Base-by-base conservation (phyloP, 2,797 vertebrate genomes). In the Sebastolobus alascanus region DNA sequence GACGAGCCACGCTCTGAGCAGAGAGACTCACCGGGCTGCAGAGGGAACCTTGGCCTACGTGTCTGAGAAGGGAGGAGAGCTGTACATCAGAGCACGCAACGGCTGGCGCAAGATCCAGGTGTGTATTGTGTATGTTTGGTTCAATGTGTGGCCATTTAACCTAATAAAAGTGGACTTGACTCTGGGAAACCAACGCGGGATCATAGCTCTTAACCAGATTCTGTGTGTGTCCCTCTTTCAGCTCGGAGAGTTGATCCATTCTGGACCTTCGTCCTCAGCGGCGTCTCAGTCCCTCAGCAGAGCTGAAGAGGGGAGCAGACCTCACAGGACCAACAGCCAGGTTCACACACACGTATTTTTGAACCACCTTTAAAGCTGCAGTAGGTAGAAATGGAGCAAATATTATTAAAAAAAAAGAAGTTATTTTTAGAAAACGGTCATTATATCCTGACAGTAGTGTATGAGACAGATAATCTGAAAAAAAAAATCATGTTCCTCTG, bases 51-150 rank as follows among this genome's bases (percentile, higher is more conserved):
- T 99, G 79, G 96, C 95, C 54, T 99, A 97, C 12, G 94, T 99
- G 79, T 94, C 94, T 14, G 97, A 98, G 89, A 94, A 87, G 37
- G 93, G 92, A n/a, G 93, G 96, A 3, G 97, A 98, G 85, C 93
- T 99, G 37, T 99, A 97, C 70, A 83, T 99, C 82, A 96, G 96
- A 12, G 92, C 96, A 37, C 95, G 37, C 83, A 95, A 93, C 1
- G 98, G 98, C 40, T 99, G 98, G 98, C 96, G 94, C 67, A 97
- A 97, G 85, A 83, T 99, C 68, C 97, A 96, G 97, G 97, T 98
- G 85, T 70, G 80, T 75, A 2, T 14, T 25, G 9, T 18, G 18
- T 20, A 3, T 40, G 25, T 59, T 43, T 50, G 35, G 12, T 59
- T 35, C 3, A 8, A 27, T 4, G 8, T 61, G 27, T 65, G 31